Evolutionary conservation across 2,797 vertebrate genomes (phyloP), one percentile per base, ranked within the genome.

Genomic region (Falco berigora): DNA sequence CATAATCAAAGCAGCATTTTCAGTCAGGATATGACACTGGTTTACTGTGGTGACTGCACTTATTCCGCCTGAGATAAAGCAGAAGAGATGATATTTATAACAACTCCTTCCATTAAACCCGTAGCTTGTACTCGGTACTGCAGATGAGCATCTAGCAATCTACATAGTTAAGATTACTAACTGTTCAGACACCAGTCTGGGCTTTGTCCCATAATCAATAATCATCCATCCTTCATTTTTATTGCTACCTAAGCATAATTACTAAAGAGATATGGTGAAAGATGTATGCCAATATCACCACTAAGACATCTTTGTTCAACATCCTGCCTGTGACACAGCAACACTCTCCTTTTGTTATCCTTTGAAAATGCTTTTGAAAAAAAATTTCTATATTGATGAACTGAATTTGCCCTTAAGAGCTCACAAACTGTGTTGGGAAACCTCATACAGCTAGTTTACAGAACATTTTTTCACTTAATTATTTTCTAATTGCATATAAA

Each of bases 171-270:
- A 89, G 85, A 83, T 88, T 81, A 69, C 87, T 92, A 90, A 61
- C 80, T 9, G 4, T 92, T 95, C 89, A 96, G 93, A 88, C 92
- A 88, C 30, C 80, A 91, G 85, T 95, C 93, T 97, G 92, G 88
- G 58, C 90, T 87, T 77, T 15, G 5, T 94, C 69, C 93, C 74
- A 62, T 69, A 84, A 94, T 97, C 92, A 95, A 95, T 96, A 96
- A 88, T 88, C 66, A 73, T 88, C 53, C 62, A 86, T 68, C 53
- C 88, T 92, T 96, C 84, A 34, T 88, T 91, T 95, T 96, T 95
- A 95, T 94, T 96, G 90, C 92, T 96, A 72, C 67, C 66, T 89
- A 85, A 94, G 88, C 88, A 95, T 68, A 84, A 66, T 56, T 91
- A 63, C 68, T 84, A 64, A 95, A 80, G 72, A 96, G 49, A 67